Base-by-base conservation (phyloP, 2,113 vertebrate genomes). In the Zosterops japonicus region DNA sequence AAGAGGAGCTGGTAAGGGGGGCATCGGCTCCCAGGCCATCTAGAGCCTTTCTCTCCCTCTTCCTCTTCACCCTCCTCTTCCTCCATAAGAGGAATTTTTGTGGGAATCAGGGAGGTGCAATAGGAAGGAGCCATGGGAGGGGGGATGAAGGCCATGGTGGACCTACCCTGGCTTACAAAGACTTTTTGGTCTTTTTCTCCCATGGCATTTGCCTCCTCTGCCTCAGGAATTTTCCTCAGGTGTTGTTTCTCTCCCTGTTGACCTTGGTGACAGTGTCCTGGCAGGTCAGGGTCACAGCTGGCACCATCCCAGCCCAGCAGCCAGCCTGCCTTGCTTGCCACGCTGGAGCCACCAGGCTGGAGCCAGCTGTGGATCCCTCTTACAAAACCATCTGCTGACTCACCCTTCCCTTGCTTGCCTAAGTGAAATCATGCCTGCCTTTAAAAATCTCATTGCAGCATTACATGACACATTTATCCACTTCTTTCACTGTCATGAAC, bases 311-410 rank as follows among this genome's bases (percentile, higher is more conserved):
- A 91, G 76, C 55, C 76, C 77, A 64, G 12, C 63, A 83, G n/a
- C 41, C 69, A 63, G 69, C 57, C 87, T 63, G 78, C 65, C 41
- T n/a, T 8, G 6, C 52, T 63, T 0, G 1, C 69, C 44, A 4
- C 19, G 18, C 33, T 78, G 0, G 47, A 80, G 55, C 63, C 74
- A 5, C 41, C n/a, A 8, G 1, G 17, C 22, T 3, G 9, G 42
- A 89, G 72, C 29, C 6, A 8, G 63, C 80, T 92, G 93, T 60
- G 2, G 7, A 75, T 47, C 2, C 3, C 72, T 57, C 69, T 94
- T 94, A 89, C 0, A 0, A 95, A 96, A 95, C 29, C 89, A 33
- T 94, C 69, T 96, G 89, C 95, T 95, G 95, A 97, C 83, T 97
- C 95, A 96, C 77, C 69, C 89, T 91, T 61, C 74, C 91, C 53